Conservation (phyloP, 2,888 invertebrate genomes). For the Catonia carolina region DNA sequence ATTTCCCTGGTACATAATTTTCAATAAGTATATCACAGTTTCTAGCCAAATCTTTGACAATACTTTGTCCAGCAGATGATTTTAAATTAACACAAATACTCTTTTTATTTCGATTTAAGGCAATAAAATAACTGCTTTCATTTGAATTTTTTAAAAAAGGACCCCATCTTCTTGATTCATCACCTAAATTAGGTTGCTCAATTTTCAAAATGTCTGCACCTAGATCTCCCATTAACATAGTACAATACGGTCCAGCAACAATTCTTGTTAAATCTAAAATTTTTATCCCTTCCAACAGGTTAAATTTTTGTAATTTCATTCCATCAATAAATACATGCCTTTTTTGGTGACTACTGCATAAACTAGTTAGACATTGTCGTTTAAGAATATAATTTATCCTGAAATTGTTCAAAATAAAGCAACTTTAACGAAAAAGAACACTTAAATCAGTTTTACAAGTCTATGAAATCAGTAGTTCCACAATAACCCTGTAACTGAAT, state of each 20-base stretch:
- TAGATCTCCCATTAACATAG: slow-evolving; percentile 87
- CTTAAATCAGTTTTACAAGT: no score
- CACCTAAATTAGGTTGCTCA: slow-evolving; percentile 74
- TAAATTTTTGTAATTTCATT: no score
- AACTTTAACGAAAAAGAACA: no score
- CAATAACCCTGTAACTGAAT: no score
- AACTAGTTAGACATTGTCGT: no score
- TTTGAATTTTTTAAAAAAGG: slow-evolving; percentile 62
- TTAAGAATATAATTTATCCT: no score
- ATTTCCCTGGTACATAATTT: slow-evolving; percentile 89
- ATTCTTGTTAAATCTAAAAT: slow-evolving; percentile 78
- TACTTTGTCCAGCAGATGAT: slow-evolving; percentile 52
- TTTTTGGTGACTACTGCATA: no score
- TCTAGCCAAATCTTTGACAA: slow-evolving; percentile 64
- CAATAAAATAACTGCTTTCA: slow-evolving; percentile 69
- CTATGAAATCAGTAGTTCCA: no score
- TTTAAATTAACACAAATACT: slow-evolving; percentile 85
- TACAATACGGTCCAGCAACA: slow-evolving; percentile 89
- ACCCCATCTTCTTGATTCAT: slow-evolving; percentile 89
- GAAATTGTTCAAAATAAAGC: no score
- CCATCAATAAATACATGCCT: no score
- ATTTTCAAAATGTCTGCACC: slow-evolving; percentile 92
- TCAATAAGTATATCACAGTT: slow-evolving; percentile 86
- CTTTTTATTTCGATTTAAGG: slow-evolving; percentile 91
- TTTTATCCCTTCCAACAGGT: slow-evolving; percentile 60